These are phyloP conservation scores for Trematomus loennbergii DNA, from an alignment of 2,113 vertebrate genomes.

Conservation along the genomic window DNA sequence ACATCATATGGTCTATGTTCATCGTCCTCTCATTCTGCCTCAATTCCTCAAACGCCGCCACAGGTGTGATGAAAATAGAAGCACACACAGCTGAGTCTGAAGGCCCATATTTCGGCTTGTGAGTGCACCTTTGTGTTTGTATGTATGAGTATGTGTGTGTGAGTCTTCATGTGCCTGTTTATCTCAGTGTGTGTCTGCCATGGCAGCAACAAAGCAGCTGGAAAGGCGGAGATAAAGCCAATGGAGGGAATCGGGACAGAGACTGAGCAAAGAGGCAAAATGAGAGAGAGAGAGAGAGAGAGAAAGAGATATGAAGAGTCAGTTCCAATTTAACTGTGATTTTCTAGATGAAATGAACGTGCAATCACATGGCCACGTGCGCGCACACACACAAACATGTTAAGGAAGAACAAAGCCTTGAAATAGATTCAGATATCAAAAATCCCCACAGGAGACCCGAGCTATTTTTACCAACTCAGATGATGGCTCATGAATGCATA, in stretches of 20 bases:
- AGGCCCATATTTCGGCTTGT: conserved; percentile 26
- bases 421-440: conserved; percentile 80
- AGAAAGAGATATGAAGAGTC: not conserved
- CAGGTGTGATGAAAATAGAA: conserved; percentile 56
- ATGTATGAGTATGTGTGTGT: conserved; percentile 8
- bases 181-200: conserved; percentile 36
- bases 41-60: conserved; percentile 21
- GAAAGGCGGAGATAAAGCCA: conserved; percentile 49
- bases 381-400: conserved; percentile 45
- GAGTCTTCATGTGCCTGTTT: conserved; percentile 38
- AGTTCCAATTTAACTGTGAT: conserved; percentile 41
- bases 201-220: conserved; percentile 47
- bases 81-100: conserved; percentile 47
- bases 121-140: conserved; percentile 16
- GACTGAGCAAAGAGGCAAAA: conserved; percentile 34
- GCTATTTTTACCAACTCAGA: conserved; percentile 80
- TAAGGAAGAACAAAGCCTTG: conserved; percentile 72
- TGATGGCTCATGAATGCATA: conserved; percentile 80
- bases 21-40: conserved; percentile 40
- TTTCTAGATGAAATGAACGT: conserved; percentile 50
- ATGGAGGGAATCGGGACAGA: conserved; percentile 32
- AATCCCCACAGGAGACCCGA: conserved; percentile 70
- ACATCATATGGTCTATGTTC: conserved; percentile 14
- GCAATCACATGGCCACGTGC: conserved; percentile 20
- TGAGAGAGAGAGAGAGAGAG: conserved; percentile 18